phyloP scores from a whole-genome alignment of 2,797 vertebrate species.

The Paramormyrops hopkinsi region DNA sequence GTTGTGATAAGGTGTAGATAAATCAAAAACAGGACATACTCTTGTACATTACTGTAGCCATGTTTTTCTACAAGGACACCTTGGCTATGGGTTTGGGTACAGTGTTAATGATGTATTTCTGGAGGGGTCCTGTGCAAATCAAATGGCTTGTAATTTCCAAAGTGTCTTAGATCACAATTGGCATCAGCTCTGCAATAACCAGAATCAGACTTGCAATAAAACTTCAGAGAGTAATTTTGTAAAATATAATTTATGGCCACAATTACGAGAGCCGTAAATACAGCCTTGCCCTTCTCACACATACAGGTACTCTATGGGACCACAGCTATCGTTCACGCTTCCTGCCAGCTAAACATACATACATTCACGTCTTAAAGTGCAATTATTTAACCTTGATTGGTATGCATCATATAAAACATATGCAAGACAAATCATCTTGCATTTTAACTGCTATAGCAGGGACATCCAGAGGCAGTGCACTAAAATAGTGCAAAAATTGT shows the following conservation, averaged over 20 bases:
- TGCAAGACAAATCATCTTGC: background rate
- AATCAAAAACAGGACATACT: background rate
- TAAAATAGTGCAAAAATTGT: slow-evolving; percentile 10
- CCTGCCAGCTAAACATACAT: slow-evolving; percentile 12
- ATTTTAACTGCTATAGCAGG: slow-evolving; percentile 6
- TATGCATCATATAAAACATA: slow-evolving; percentile 5
- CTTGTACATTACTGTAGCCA: background rate
- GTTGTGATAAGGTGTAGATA: background rate
- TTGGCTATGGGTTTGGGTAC: background rate
- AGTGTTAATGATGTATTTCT: slow-evolving; percentile 15
- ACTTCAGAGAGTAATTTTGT: slow-evolving; percentile 25
- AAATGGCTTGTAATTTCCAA: slow-evolving; percentile 29
- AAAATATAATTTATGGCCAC: slow-evolving; percentile 26
- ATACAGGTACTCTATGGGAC: background rate
- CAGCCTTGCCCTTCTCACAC: background rate
- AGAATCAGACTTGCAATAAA: slow-evolving; percentile 25
- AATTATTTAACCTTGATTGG: slow-evolving; percentile 16
- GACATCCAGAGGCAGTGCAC: background rate
- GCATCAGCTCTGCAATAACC: slow-evolving; percentile 20
- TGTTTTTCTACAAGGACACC: slow-evolving; percentile 20
- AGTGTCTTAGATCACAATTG: slow-evolving; percentile 23
- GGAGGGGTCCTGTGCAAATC: slow-evolving; percentile 10
- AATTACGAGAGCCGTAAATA: slow-evolving; percentile 28
- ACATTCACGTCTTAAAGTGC: background rate
- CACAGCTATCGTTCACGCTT: slow-evolving; percentile 6